Base-by-base conservation (phyloP, 2,888 invertebrate genomes). In the Hypselothyrea guttata region DNA sequence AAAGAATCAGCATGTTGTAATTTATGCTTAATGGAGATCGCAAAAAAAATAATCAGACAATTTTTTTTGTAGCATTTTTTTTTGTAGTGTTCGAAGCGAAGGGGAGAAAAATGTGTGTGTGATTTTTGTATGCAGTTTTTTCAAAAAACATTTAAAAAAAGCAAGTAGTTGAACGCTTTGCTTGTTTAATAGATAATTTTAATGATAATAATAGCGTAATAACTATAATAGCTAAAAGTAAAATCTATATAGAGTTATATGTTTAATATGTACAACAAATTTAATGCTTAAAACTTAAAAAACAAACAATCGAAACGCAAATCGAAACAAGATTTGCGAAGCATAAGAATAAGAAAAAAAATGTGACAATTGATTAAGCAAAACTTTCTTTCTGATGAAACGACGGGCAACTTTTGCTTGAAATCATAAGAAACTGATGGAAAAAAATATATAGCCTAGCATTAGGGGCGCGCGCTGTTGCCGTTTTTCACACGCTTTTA, bases 111-210 rank as follows among this genome's bases (percentile, higher is more conserved):
- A 49, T 55, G 22, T 5, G 22, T 22, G 22, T 22, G 22, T n/a
- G 16, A 37, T 9, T 15, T 37, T 37, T 16, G 60, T 74, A 65
- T 78, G 70, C 71, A 82, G 84, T 82, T 79, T 76, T 85, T 86
- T 79, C 82, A 84, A 78, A 86, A 84, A 86, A 86, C 79, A 84
- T 62, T 64, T 42, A 13, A 67, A 66, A 71, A 66, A 84, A 75
- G 70, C 75, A 83, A 85, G 85, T 85, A 85, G 81, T 83, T 72
- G 65, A 48, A 58, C 61, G 64, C 56, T 40, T 69, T 56, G 70
- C 73, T 71, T 73, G 59, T 69, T 53, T 73, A 71, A 62, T 56
- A 66, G 52, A 68, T 73, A 68, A 31, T 48, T 44, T 63, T 66
- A 71, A 71, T 58, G 37, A 37, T 59, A 62, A 49, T 59, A 37